These are phyloP conservation scores for Oryzaephilus surinamensis DNA, from an alignment of 1,140 invertebrate genomes.

Conservation along the genomic window DNA sequence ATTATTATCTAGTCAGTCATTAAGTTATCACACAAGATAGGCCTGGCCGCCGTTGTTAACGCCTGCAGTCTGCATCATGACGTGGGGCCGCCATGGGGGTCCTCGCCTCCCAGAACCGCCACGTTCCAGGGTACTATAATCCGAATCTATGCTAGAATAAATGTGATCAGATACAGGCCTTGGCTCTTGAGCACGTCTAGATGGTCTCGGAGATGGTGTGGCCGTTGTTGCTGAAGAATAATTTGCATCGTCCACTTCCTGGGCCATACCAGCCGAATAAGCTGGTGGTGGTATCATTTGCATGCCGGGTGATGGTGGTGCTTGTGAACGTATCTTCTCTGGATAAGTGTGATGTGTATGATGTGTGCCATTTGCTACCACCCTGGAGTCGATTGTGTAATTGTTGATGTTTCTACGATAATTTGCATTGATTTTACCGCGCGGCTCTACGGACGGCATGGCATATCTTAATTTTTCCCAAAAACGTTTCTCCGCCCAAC, in stretches of 20 bases:
- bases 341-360: constrained; percentile 39
- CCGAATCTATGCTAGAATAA: constrained; percentile 78
- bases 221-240: constrained; percentile 52
- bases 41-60: constrained; percentile 41
- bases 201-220: constrained; percentile 50
- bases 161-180: constrained; percentile 75
- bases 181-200: constrained; percentile 46
- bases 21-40: constrained; percentile 45
- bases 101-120: constrained; percentile 38
- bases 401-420: constrained; percentile 68
- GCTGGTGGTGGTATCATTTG: constrained; percentile 42
- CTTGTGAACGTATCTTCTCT: constrained; percentile 35
- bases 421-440: constrained; percentile 50
- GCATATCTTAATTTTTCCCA: constrained; percentile 85
- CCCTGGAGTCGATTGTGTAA: constrained; percentile 57
- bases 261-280: constrained; percentile 33
- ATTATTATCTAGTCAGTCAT: constrained; percentile 33
- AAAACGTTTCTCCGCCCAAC: constrained; percentile 82
- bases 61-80: constrained; percentile 31
- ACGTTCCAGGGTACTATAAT: constrained; percentile 54
- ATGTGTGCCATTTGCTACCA: constrained; percentile 44
- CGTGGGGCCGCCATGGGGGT: constrained; percentile 35
- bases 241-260: constrained; percentile 46
- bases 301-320: constrained; percentile 38
- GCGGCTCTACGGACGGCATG: constrained; percentile 61